Percentiles rank a stretch among this genome's conserved stretches.
Evolutionary conservation across 2,797 vertebrate genomes (phyloP).

Genomic region (Pteropus rufus): DNA sequence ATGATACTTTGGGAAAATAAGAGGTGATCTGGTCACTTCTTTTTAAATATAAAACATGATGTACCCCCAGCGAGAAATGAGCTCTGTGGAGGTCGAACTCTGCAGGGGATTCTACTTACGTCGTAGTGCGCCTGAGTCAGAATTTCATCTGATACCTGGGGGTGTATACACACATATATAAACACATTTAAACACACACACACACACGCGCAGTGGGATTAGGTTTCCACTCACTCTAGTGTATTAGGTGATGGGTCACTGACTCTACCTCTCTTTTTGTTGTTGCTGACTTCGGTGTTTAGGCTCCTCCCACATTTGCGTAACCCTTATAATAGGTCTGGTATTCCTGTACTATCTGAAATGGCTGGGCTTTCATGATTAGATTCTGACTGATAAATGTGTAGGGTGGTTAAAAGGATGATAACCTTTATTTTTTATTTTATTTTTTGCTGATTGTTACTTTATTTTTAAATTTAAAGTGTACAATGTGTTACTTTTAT

Average conservation of each 20-base stretch:
- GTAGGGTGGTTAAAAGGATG: background rate
- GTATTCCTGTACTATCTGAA: background rate
- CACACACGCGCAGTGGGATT: background rate
- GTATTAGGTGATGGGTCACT: background rate
- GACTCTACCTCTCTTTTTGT: background rate
- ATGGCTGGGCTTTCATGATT: background rate
- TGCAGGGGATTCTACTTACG: rapidly evolving
- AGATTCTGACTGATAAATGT: background rate
- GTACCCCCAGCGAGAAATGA: background rate
- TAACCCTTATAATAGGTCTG: too few relatives aligned
- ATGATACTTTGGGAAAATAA: background rate
- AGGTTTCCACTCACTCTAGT: background rate
- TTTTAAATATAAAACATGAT: background rate
- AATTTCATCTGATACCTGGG: background rate
- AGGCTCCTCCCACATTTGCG: background rate
- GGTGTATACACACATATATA: background rate
- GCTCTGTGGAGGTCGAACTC: background rate
- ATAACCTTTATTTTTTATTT: background rate
- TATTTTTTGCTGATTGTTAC: too few relatives aligned
- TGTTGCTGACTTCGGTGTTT: background rate
- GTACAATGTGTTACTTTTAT: too few relatives aligned
- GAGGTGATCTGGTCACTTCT: background rate
- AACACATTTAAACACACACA: background rate
- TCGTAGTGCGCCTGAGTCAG: rapidly evolving
- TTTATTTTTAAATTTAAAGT: too few relatives aligned